phyloP scores from a whole-genome alignment of 2,797 vertebrate species.

The Trichosurus vulpecula region DNA sequence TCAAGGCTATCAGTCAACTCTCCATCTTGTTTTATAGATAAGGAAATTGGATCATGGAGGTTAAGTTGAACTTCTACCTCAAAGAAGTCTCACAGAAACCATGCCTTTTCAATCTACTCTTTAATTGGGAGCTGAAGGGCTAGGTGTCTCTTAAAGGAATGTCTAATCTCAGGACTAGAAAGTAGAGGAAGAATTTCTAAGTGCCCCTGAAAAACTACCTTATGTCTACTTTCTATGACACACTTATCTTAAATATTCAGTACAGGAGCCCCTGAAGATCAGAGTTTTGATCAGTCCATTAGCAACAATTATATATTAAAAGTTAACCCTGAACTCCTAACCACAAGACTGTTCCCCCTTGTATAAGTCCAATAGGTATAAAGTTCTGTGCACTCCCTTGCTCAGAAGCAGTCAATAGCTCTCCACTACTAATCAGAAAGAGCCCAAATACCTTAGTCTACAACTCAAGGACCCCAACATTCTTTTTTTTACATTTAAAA shows the following conservation, averaged over 20 bases:
- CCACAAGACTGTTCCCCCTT: background rate
- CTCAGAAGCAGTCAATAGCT: background rate
- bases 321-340: background rate
- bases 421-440: background rate
- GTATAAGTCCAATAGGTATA: background rate
- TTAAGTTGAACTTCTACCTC: background rate
- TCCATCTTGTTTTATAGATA: background rate
- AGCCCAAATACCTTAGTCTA: background rate
- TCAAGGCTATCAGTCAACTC: background rate
- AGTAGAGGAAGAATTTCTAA: background rate
- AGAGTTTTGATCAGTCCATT: background rate
- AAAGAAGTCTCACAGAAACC: background rate
- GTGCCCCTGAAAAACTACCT: background rate
- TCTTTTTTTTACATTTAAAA: conserved; percentile 20
- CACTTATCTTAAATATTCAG: background rate
- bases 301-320: background rate
- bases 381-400: background rate
- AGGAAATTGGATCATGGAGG: background rate
- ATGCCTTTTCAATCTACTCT: background rate
- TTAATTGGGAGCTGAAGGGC: background rate
- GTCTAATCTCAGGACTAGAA: background rate
- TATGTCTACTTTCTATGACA: background rate
- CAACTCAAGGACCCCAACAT: background rate
- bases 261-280: background rate
- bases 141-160: background rate